Percentiles rank a stretch among this genome's conserved stretches.
phyloP scores from a whole-genome alignment of 2,113 vertebrate genomes.

The Amia ocellicauda region DNA sequence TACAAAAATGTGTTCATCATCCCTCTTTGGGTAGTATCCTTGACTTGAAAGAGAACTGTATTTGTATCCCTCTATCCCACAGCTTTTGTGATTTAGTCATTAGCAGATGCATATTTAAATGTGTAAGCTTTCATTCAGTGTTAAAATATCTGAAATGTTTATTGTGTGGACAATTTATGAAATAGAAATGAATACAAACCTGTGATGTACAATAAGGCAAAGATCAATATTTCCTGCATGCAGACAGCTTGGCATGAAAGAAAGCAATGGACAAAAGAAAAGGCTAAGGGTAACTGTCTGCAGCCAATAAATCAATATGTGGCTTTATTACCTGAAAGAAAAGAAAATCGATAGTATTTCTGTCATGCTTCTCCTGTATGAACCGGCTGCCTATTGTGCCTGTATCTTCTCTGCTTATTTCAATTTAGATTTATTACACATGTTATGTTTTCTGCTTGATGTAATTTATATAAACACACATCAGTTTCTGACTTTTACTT shows the following conservation, averaged over 20 bases:
- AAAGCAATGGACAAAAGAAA: slow-evolving; percentile 42
- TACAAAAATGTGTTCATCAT: too few species aligned
- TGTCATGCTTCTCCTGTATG: slow-evolving; percentile 40
- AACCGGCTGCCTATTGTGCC: slow-evolving; percentile 45
- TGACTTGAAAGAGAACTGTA: too few species aligned
- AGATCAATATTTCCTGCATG: neutral
- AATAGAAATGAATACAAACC: too few species aligned
- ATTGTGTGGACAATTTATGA: too few species aligned
- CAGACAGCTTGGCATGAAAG: slow-evolving; percentile 28
- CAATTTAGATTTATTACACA: slow-evolving; percentile 59
- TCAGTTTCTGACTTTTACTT: slow-evolving; percentile 58
- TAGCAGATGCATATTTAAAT: too few species aligned
- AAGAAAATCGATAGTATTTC: slow-evolving; percentile 60
- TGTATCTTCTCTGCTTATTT: slow-evolving; percentile 35
- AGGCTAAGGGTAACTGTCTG: slow-evolving; percentile 54
- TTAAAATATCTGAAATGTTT: too few species aligned
- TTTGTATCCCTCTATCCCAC: too few species aligned
- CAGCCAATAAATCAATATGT: slow-evolving; percentile 66
- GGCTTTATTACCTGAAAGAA: slow-evolving; percentile 70
- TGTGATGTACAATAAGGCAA: too few species aligned
- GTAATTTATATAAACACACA: slow-evolving; percentile 55
- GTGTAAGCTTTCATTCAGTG: too few species aligned
- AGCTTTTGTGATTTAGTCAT: too few species aligned
- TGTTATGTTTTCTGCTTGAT: slow-evolving; percentile 54
- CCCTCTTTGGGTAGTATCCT: too few species aligned